Conservation (phyloP, 2,113 vertebrate genomes). For the Micromys minutus region DNA sequence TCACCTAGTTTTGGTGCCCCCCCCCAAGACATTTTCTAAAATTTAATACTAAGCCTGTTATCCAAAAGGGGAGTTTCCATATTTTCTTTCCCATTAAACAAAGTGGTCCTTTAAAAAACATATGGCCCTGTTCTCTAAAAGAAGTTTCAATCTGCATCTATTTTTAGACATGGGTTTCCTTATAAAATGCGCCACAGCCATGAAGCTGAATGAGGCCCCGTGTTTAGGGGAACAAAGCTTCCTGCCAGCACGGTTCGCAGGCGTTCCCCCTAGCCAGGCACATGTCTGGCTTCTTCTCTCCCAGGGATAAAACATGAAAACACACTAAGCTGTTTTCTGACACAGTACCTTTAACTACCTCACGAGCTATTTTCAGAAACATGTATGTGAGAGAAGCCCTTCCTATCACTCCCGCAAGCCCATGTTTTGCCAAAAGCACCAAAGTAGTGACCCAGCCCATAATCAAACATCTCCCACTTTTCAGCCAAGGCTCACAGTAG, state of each 20-base stretch:
- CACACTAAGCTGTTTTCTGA: neutral
- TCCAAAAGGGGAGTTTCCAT: constrained; percentile 60
- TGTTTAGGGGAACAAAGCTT: constrained; percentile 56
- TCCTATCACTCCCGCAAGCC: neutral
- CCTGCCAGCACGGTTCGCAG: neutral
- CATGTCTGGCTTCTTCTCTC: neutral
- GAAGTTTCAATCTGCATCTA: constrained; percentile 72
- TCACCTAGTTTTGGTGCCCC: constrained; percentile 13
- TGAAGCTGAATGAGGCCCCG: constrained; percentile 11
- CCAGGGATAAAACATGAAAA: neutral
- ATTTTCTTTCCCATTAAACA: constrained; percentile 76
- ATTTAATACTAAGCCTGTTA: constrained; percentile 9
- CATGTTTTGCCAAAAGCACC: neutral
- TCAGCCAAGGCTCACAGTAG: neutral
- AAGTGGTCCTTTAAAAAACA: constrained; percentile 76
- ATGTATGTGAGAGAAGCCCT: neutral
- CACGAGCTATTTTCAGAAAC: constrained; percentile 1
- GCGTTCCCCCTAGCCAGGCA: neutral
- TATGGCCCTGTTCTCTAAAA: constrained; percentile 65
- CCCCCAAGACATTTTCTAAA: constrained; percentile 61
- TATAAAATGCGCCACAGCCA: constrained; percentile 61
- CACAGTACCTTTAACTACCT: neutral
- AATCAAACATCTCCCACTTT: neutral
- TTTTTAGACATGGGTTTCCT: constrained; percentile 75
- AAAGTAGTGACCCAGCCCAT: neutral